Evolutionary conservation across 2,797 vertebrate species (phyloP), one percentile per base, ranked within the genome.

Genomic region (Darevskia nairensis): DNA sequence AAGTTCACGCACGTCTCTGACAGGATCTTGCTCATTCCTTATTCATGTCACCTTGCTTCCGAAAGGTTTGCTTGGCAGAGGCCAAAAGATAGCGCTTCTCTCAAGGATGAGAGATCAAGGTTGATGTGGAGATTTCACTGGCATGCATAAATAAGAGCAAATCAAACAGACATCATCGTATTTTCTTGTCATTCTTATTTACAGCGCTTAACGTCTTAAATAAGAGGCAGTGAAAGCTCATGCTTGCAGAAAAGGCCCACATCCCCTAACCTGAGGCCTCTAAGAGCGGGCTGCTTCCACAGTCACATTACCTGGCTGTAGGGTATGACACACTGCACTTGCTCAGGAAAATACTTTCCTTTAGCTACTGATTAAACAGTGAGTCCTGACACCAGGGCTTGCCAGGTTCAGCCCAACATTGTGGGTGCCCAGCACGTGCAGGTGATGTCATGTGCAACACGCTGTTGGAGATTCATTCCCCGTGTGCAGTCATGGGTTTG

Each of bases 51-150:
- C 79, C 61, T 84, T 29, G 27, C 50, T 71, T 81, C 59, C 78
- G 21, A 41, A 76, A 75, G 78, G 75, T 69, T 89, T 86, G 82
- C 50, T 68, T 82, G 80, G 79, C 32, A 41, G 46, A 76, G 46
- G 23, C 46, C 84, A 86, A 89, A 76, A 89, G 71, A 88, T n/a
- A 85, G 71, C 13, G 46, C 46, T 85, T 84, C 17, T 55, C 81
- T 86, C 80, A 68, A 74, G 87, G 55, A 81, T 84, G 69, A 84
- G 81, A 78, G 64, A 86, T 82, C 78, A 86, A 86, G 79, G 80
- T 75, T 90, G 87, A 88, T 86, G 64, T 81, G 69, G 74, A 83
- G 46, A 76, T 89, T 88, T 89, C 50, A 71, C 29, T 35, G 21
- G 59, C 29, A 32, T 66, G 77, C 77, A 82, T 86, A 78, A 78